These are phyloP conservation scores for Pollenia angustigena DNA, from an alignment of 2,888 invertebrate species.

Conservation along the genomic window DNA sequence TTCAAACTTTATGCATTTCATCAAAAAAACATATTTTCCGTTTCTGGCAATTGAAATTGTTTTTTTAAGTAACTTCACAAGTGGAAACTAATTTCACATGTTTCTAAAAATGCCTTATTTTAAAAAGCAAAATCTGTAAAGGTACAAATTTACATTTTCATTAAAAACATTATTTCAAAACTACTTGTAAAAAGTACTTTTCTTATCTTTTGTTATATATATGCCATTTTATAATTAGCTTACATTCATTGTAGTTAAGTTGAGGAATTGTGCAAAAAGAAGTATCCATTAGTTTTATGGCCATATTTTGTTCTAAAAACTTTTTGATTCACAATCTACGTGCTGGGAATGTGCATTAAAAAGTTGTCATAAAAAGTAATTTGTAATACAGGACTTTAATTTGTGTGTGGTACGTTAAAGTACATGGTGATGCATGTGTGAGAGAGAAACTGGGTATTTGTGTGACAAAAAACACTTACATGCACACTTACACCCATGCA, in stretches of 20 bases:
- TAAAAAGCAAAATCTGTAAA: too few species aligned
- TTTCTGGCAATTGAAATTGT: too few species aligned
- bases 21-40: too few species aligned
- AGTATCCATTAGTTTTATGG: constrained; percentile 55
- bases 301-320: constrained; percentile 36
- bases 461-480: background rate
- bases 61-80: too few species aligned
- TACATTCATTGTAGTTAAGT: constrained; percentile 1
- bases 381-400: constrained; percentile 56
- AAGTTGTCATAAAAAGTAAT: constrained; percentile 66
- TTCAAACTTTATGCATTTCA: too few species aligned
- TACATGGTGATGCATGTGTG: background rate
- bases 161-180: background rate
- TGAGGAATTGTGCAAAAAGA: constrained; percentile 11
- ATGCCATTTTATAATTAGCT: constrained; percentile 30
- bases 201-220: constrained; percentile 13
- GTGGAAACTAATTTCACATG: too few species aligned
- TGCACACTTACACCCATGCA: constrained; percentile 13
- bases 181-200: background rate
- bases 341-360: constrained; percentile 46
- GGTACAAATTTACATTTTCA: background rate
- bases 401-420: constrained; percentile 25
- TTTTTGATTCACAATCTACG: constrained; percentile 30
- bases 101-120: too few species aligned
- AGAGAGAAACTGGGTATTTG: background rate